phyloP scores from a whole-genome alignment of 2,888 invertebrate genomes.

The Trissonchulus sp. region DNA sequence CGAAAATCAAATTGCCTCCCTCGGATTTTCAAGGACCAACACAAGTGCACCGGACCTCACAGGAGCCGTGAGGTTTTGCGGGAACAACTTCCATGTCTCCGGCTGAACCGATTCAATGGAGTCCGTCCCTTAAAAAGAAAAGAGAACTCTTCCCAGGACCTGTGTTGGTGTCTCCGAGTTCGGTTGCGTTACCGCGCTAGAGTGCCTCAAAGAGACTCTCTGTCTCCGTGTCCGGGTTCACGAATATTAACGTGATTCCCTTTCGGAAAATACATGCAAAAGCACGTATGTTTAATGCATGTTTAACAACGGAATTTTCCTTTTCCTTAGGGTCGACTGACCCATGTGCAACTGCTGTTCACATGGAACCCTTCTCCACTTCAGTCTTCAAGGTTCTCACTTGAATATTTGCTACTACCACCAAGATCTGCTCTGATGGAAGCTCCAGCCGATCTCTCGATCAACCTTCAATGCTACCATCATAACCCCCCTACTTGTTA shows the following conservation, averaged over 20 bases:
- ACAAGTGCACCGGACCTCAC: constrained; percentile 50
- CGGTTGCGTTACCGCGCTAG: constrained; percentile 51
- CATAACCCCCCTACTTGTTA: constrained; percentile 62
- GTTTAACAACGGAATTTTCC: constrained; percentile 41
- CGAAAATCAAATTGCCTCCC: constrained; percentile 53
- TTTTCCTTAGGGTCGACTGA: constrained; percentile 52
- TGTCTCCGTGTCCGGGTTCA: constrained; percentile 38
- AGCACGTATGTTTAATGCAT: constrained; percentile 5
- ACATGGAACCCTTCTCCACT: constrained; percentile 61
- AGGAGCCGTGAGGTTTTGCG: constrained; percentile 55
- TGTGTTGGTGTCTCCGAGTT: constrained; percentile 52
- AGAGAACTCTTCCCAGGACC: constrained; percentile 56
- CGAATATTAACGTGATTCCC: constrained; percentile 54
- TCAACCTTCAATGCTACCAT: constrained; percentile 62
- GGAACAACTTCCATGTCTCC: constrained; percentile 54
- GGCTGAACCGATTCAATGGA: constrained; percentile 56
- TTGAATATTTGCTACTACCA: constrained; percentile 68
- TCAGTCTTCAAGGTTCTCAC: constrained; percentile 59
- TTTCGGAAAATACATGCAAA: constrained; percentile 42
- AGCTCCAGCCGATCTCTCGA: constrained; percentile 59
- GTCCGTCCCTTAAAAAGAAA: constrained; percentile 55
- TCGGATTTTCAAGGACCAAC: constrained; percentile 55
- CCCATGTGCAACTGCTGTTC: constrained; percentile 58
- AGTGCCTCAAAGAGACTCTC: constrained; percentile 25
- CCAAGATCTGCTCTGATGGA: constrained; percentile 61